Evolutionary conservation across 2,113 vertebrate genomes (phyloP), one percentile per base, ranked within the genome.

Genomic region (Empidonax alnorum): DNA sequence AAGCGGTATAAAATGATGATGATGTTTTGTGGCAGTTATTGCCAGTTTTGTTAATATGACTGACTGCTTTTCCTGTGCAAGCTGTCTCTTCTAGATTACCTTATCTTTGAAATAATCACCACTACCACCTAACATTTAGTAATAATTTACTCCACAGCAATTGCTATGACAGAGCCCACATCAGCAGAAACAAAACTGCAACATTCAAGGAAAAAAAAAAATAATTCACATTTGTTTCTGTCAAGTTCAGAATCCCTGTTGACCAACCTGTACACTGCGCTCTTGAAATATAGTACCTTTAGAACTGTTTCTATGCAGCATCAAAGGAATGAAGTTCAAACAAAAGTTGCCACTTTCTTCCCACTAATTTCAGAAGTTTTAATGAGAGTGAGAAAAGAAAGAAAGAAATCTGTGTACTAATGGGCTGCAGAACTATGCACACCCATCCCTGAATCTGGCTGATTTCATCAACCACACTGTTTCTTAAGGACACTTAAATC

Each of bases 31-130:
- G 94, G 93, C 96, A 93, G 91, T 84, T 96, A 93, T 87, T 90
- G 92, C 92, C 90, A 84, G 90, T 96, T 96, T 84, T 78, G 82
- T 90, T 96, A 95, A 93, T 94, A 62, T 93, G 95, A 95, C 88
- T 89, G 93, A 94, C 83, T 69, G 59, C 35, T 83, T 88, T 47
- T 95, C 87, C 91, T n/a, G 65, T 37, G 46, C 86, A 90, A 93
- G 73, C 80, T 92, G 83, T 89, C 92, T 96, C 93, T 76, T 93
- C 73, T 24, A 80, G 87, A 96, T 90, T 94, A 96, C 41, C 69
- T 42, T 55, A 58, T 93, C 94, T 95, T 84, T 61, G 66, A 93
- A 97, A 93, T 72, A 89, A 96, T 88, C 86, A 84, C 69, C 77
- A 55, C 56, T 50, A 94, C 82, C 78, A 94, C 88, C 65, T 84